These are phyloP conservation scores for Seira ritae DNA, from an alignment of 2,888 invertebrate genomes.

Conservation along the genomic window DNA sequence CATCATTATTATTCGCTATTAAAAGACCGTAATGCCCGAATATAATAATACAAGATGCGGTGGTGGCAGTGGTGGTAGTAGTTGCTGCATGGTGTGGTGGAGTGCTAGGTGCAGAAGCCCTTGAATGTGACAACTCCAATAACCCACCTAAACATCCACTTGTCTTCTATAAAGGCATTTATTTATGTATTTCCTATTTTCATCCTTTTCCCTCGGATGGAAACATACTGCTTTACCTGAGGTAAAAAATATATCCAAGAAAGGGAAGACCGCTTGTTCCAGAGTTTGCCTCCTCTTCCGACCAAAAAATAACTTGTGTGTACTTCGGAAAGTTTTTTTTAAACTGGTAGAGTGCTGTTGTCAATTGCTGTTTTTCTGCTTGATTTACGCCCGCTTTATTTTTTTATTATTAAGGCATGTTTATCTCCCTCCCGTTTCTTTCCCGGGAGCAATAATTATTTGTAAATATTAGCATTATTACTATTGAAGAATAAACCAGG, in stretches of 20 bases:
- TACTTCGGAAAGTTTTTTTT: not conserved
- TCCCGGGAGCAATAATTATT: conserved; percentile 3
- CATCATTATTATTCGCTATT: conserved; percentile 34
- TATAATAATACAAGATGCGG: not conserved
- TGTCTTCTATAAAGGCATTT: conserved; percentile 13
- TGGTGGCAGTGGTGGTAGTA: too few relatives aligned
- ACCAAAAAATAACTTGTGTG: not conserved
- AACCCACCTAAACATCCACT: conserved; percentile 29
- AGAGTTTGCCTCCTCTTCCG: not conserved
- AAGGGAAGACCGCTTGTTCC: too few relatives aligned
- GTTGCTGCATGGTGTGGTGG: not conserved
- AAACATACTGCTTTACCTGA: not conserved
- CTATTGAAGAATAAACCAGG: not conserved
- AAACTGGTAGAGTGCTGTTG: not conserved
- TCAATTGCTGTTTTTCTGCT: conserved; percentile 5
- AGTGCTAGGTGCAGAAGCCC: not conserved
- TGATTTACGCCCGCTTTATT: not conserved
- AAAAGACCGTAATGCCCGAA: not conserved
- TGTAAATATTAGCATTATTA: conserved; percentile 10
- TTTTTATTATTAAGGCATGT: not conserved
- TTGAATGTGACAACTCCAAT: conserved; percentile 49
- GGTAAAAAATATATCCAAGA: not conserved
- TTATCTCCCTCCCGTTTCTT: conserved; percentile 3
- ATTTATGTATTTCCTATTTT: not conserved
- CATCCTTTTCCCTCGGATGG: not conserved